A percentile compares a stretch with the other conserved stretches of the same genome.
Evolutionary conservation across 1,140 invertebrate species (phyloP).

Genomic region (Brachionus angularis): DNA sequence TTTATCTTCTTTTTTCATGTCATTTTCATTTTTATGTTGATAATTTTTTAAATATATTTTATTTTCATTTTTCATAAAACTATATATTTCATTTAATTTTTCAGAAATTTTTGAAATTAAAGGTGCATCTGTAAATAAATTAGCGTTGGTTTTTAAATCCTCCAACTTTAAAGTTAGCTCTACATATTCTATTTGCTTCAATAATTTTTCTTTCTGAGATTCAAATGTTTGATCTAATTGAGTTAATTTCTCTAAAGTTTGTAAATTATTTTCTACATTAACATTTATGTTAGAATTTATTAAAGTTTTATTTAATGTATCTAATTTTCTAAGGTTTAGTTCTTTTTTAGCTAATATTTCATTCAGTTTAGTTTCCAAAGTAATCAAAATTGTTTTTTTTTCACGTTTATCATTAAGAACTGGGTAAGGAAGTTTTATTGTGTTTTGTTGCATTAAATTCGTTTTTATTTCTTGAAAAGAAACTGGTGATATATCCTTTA

Average conservation of each 20-base stretch:
- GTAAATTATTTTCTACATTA: neutral
- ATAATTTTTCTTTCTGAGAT: neutral
- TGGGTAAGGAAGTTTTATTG: conserved; percentile 30
- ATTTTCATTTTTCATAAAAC: conserved; percentile 40
- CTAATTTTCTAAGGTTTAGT: neutral
- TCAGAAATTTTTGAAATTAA: neutral
- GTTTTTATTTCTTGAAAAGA: neutral
- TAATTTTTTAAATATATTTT: conserved; percentile 2
- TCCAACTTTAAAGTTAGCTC: conserved; percentile 4
- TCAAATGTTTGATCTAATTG: conserved; percentile 10
- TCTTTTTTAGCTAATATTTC: conserved; percentile 10
- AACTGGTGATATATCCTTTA: neutral
- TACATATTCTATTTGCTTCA: conserved; percentile 24
- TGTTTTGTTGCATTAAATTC: neutral
- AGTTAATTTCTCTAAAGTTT: neutral
- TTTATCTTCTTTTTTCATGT: no score
- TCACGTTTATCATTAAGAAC: conserved; percentile 41
- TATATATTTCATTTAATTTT: conserved; percentile 24
- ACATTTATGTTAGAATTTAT: no score
- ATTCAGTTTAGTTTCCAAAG: conserved; percentile 29
- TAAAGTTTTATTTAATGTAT: no score
- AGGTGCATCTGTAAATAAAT: neutral
- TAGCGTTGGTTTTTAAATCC: neutral
- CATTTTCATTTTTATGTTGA: neutral
- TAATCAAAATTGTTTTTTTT: conserved; percentile 24